phyloP scores from a whole-genome alignment of 2,113 vertebrate species.

The Tachycineta bicolor region DNA sequence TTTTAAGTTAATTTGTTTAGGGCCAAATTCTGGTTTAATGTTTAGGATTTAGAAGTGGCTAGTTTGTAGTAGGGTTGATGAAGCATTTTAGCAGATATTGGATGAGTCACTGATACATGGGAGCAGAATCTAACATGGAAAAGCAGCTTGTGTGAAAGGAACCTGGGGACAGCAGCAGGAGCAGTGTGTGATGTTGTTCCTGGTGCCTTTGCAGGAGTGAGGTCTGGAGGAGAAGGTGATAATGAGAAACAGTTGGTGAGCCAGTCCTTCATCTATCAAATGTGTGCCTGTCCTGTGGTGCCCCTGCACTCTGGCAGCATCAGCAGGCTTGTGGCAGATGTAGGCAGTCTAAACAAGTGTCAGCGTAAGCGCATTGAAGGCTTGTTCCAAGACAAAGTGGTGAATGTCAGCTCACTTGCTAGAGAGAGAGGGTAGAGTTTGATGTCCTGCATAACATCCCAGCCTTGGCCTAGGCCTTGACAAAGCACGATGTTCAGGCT shows the following conservation, averaged over 20 bases:
- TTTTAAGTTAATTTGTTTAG: background rate
- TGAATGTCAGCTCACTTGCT: background rate
- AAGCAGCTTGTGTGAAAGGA: background rate
- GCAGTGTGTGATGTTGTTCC: background rate
- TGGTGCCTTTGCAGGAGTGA: background rate
- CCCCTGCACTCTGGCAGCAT: background rate
- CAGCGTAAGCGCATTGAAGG: background rate
- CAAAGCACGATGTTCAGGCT: background rate
- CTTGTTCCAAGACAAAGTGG: background rate
- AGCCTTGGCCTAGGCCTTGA: background rate
- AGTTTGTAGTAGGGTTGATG: rapidly evolving
- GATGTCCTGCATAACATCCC: background rate
- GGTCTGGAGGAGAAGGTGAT: background rate
- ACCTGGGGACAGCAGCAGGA: background rate
- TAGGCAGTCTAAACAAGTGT: background rate
- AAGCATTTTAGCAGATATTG: background rate
- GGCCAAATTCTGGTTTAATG: background rate
- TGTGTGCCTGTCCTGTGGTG: background rate
- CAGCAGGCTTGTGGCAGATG: background rate
- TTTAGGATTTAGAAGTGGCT: background rate
- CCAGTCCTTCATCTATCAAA: background rate
- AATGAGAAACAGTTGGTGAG: background rate
- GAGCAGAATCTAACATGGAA: rapidly evolving
- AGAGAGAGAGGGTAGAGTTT: background rate
- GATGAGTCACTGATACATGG: background rate